Percentiles rank a stretch among this genome's conserved stretches.
These are phyloP conservation scores for zebrafish (Danio rerio) DNA, from an alignment of 2,113 vertebrate genomes.

Conservation along the genomic window GRCz12tu NC_133197.1:25467001-25467500, in stretches of 20 bases:
- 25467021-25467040: no score
- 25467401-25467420: conserved; percentile 80
- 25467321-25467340: not conserved
- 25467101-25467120: not conserved
- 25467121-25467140: not conserved
- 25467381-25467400: conserved; percentile 73
- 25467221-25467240: not conserved
- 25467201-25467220: not conserved
- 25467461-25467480: conserved; percentile 78
- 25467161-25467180: conserved; percentile 10
- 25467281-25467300: not conserved
- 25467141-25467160: not conserved
- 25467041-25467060: no score
- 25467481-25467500: conserved; percentile 53
- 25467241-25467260: not conserved
- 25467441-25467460: conserved; percentile 75
- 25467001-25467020: no score
- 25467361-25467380: conserved; percentile 76
- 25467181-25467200: not conserved
- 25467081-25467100: not conserved
- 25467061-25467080: not conserved
- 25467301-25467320: not conserved
- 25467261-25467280: not conserved
- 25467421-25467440: conserved; percentile 70
- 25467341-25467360: conserved; percentile 67